Base-by-base conservation (phyloP, 2,113 vertebrate species). In the Vicugna pacos region DNA sequence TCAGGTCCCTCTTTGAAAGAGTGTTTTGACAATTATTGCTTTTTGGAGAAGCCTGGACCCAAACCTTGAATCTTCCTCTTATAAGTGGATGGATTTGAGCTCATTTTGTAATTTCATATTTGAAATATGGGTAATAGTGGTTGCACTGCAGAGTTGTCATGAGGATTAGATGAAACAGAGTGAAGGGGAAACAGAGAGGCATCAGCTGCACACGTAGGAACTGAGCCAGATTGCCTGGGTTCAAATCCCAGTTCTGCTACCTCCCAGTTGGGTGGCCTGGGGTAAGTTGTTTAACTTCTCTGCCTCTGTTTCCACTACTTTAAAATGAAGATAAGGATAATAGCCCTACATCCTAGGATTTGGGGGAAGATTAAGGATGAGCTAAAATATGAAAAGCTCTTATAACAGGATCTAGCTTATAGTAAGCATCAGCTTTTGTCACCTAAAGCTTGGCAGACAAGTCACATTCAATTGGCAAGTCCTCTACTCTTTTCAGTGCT, bases 241-340 rank as follows among this genome's bases (percentile, higher is more conserved):
- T 96, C 84, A 28, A 82, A 79, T 72, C 11, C 20, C 56, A 93
- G 14, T 19, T 80, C 52, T 73, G 6, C 60, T 56, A 28, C 19
- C 65, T 85, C 4, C 32, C 85, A 65, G 19, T 52, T 85, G 52
- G 6, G 24, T 69, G 24, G 20, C 11, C 60, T 46, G 9, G 17
- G 22, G 48, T 22, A 64, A 91, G 46, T 32, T 38, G 46, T 17
- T 46, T 85, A 46, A 89, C 22, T 19, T 62, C 62, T 91, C 64
- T 93, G 62, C 52, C 67, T 94, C 70, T 20, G 2, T 58, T 90
- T 91, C 75, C 8, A 76, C 17, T 56, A 80, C n/a, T 84, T 91
- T 84, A 86, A 81, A 95, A 91, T 46, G 15, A 7, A 72, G 4
- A 83, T 79, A 89, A 56, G 79, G 67, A 72, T 82, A 70, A 64